Percentiles rank a stretch among this genome's conserved stretches.
Conservation (phyloP, 2,113 vertebrate genomes). For the Microcebus lehilahytsara region DNA sequence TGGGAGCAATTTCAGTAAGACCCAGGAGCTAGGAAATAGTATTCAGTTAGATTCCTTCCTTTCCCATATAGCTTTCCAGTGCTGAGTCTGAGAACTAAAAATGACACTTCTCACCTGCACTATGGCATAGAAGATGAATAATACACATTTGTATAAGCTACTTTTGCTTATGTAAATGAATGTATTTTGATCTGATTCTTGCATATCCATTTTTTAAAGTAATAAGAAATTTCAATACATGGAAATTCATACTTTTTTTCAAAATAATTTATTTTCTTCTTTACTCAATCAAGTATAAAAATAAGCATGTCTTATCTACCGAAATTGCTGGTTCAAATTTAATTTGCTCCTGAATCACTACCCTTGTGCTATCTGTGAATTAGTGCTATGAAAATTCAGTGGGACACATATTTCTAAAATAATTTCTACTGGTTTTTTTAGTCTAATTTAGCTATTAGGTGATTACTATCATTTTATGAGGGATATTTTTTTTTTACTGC, state of each 20-base stretch:
- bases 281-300: background rate
- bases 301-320: background rate
- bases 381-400: background rate
- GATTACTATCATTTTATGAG: background rate
- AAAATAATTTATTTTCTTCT: background rate
- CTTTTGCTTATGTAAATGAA: background rate
- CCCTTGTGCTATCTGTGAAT: background rate
- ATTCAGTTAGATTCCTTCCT: background rate
- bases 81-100: background rate
- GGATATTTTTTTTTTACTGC: background rate
- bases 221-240: background rate
- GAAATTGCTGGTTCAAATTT: conserved; percentile 14
- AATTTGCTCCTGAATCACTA: background rate
- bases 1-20: background rate
- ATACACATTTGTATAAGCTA: background rate
- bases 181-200: background rate
- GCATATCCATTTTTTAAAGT: background rate
- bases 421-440: background rate
- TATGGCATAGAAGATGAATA: background rate
- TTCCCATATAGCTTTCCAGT: background rate
- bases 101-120: background rate
- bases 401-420: background rate
- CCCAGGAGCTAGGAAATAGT: background rate
- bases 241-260: background rate
- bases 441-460: background rate